A percentile compares a stretch with the other conserved stretches of the same genome.
Evolutionary conservation across 2,888 invertebrate species (phyloP).

Genomic region (Trichogramma evanescens): DNA sequence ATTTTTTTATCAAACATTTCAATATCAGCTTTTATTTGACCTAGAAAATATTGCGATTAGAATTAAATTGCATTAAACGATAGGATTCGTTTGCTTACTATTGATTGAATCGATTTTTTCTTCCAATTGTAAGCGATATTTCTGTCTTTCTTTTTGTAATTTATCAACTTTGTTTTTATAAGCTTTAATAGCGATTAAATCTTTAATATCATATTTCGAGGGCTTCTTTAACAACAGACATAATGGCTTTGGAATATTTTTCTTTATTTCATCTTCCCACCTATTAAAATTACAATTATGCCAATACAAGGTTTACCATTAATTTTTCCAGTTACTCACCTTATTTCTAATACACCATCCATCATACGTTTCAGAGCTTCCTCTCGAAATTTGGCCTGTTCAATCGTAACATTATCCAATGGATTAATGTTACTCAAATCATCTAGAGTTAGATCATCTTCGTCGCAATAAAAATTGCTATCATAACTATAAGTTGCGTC

Average conservation of each 20-base stretch:
- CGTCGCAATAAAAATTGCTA: neutral
- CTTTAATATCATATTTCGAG: constrained; percentile 66
- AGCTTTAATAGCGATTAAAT: constrained; percentile 58
- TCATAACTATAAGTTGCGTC: too few species aligned
- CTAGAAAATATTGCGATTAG: constrained; percentile 28
- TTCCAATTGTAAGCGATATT: constrained; percentile 65
- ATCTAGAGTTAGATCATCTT: constrained; percentile 34
- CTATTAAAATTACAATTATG: constrained; percentile 53
- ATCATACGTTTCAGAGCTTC: constrained; percentile 70
- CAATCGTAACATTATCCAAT: constrained; percentile 41
- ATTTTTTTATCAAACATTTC: constrained; percentile 58
- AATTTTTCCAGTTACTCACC: constrained; percentile 22
- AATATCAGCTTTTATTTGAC: constrained; percentile 46
- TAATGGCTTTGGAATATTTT: constrained; percentile 67
- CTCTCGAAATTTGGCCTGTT: constrained; percentile 53
- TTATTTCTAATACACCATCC: constrained; percentile 79
- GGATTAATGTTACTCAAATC: constrained; percentile 50
- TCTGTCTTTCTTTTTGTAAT: constrained; percentile 64
- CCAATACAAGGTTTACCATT: neutral
- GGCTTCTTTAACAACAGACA: constrained; percentile 58
- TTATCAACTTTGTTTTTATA: constrained; percentile 66
- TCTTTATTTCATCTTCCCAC: constrained; percentile 85
- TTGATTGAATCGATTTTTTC: constrained; percentile 62
- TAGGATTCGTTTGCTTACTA: constrained; percentile 27
- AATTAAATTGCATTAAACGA: neutral